Evolutionary conservation across 2,797 vertebrate species (phyloP).

Genomic region (Rousettus madagascariensis): DNA sequence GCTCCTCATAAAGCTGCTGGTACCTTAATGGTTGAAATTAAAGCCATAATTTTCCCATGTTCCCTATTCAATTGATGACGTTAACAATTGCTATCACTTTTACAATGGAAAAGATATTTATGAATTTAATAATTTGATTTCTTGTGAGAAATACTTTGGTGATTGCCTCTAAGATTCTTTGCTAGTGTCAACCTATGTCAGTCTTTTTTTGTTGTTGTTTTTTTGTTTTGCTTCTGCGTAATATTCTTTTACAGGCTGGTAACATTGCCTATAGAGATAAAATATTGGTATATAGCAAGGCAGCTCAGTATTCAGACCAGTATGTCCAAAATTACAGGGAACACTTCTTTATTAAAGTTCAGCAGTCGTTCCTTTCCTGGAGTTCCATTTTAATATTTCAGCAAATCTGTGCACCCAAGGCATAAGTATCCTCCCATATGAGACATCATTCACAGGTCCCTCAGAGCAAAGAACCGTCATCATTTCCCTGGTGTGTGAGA

Average conservation of each 20-base stretch:
- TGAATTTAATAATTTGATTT: constrained; percentile 71
- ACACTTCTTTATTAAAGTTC: constrained; percentile 5
- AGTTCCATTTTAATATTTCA: constrained; percentile 10
- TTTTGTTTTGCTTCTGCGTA: not conserved
- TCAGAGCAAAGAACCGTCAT: not conserved
- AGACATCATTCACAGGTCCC: not conserved
- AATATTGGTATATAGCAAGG: not conserved
- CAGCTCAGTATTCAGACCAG: not conserved
- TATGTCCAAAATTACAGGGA: not conserved
- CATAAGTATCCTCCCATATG: fast-evolving
- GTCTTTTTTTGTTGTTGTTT: not conserved
- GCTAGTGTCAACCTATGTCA: not conserved
- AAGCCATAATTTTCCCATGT: constrained; percentile 66
- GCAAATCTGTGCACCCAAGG: not conserved
- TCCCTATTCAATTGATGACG: not conserved
- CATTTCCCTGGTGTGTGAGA: not conserved
- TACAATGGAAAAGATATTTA: constrained; percentile 59
- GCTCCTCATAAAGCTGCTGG: constrained; percentile 35
- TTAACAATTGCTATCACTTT: constrained; percentile 43
- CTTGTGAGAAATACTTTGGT: constrained; percentile 24
- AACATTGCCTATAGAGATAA: not conserved
- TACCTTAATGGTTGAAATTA: constrained; percentile 65
- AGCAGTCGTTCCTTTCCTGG: not conserved
- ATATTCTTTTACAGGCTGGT: not conserved
- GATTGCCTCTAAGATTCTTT: not conserved